Evolutionary conservation across 2,888 invertebrate genomes (phyloP), one percentile per base, ranked within the genome.

Genomic region (Tanytarsus gracilentus): DNA sequence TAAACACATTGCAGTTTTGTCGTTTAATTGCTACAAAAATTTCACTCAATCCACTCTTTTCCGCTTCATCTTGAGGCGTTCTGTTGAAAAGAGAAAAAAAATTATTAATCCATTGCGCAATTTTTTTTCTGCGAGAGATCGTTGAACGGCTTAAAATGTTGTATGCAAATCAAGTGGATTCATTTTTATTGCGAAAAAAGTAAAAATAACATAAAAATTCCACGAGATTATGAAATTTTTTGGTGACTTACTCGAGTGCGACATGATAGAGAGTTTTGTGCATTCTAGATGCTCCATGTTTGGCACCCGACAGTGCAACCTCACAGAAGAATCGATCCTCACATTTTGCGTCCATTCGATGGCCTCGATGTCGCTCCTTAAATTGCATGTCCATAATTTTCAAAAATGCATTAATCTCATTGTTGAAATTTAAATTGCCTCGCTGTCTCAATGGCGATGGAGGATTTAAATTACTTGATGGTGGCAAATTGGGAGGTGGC

Each of bases 321-420:
- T 60, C 60, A 36, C 60, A 60, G 9, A 60, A 60, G 11, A 60
- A 33, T 23, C 60, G 23, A 36, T 60, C 50, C 36, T 60, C 60
- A 23, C 60, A 60, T 7, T 6, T 36, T 23, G 36, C 36, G 16
- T 60, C 50, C 9, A 60, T 23, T 11, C 48, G n/a, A n/a, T n/a
- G n/a, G n/a, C n/a, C 48, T 29, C 48, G 44, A 30, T 44, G 30
- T 8, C 26, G 27, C 16, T 58, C 48, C 8, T 27, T 27, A 48
- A 39, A 48, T 26, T 44, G 16, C n/a, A 30, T 11, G 14, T 58
- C 58, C 58, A 58, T 58, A 7, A 27, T 18, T 48, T 48, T 27
- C 8, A 58, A 8, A 58, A 58, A 23, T 58, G n/a, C 27, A 16
- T 51, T 21, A 51, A 25, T n/a, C 16, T 16, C 6, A 4, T n/a